Conservation (phyloP, 2,113 vertebrate species). For the Petromus typicus region DNA sequence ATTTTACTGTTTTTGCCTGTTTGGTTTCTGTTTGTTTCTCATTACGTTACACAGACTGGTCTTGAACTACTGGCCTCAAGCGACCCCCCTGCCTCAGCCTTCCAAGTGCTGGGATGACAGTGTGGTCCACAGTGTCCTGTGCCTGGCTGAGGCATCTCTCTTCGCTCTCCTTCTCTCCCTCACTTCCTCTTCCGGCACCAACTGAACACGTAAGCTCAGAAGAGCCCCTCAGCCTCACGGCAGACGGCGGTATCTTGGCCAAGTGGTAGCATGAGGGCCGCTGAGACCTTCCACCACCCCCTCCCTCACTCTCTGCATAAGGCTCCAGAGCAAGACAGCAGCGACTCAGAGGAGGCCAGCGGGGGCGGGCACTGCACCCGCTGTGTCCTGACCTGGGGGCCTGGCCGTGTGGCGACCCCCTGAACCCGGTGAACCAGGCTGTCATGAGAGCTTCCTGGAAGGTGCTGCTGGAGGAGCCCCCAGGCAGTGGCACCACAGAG, state of each 20-base stretch:
- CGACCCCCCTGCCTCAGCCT: not conserved
- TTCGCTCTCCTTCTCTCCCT: accelerated
- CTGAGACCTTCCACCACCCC: not conserved
- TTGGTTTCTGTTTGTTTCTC: not conserved
- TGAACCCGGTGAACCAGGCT: not conserved
- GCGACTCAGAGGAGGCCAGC: not conserved
- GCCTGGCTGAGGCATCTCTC: not conserved
- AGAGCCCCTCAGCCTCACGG: not conserved
- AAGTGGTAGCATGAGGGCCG: not conserved
- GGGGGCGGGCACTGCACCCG: not conserved
- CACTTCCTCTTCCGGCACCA: no score
- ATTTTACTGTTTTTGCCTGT: not conserved
- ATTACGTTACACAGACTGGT: not conserved
- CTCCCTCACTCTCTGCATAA: not conserved
- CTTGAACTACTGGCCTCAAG: not conserved
- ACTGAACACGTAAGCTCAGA: not conserved
- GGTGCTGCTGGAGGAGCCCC: not conserved
- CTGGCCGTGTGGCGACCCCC: no score
- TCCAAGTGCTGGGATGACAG: not conserved
- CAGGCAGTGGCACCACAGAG: not conserved
- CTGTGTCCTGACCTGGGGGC: not conserved
- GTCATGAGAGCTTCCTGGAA: not conserved
- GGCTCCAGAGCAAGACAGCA: not conserved
- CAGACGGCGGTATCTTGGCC: not conserved
- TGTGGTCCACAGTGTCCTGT: no score